Base-by-base conservation (phyloP, 2,888 invertebrate species). In the Platynereis dumerilii region DNA sequence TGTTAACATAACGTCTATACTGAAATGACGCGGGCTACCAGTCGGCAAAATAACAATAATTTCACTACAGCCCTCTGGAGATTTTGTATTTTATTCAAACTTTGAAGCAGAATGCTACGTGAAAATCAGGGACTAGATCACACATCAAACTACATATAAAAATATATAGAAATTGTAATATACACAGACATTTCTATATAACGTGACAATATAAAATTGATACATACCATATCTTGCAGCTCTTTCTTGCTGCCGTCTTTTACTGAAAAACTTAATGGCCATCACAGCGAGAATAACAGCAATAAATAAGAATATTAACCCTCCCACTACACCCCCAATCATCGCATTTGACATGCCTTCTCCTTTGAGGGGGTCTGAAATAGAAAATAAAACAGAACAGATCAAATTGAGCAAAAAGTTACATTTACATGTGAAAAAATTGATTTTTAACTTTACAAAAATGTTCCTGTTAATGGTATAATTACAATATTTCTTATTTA, bases 261-360 rank as follows among this genome's bases (percentile, higher is more conserved):
- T 94, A 88, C 96, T 96, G 90, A 95, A 95, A 86, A 96, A 95
- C 88, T 96, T 95, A 83, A 96, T 95, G 79, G 95, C 94, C 88
- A 96, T 95, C 83, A 96, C 92, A 79, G 96, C 95, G 81, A 97
- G 90, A 83, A 96, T 94, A 86, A 96, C 94, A 85, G 96, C 95
- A 81, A 96, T 95, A 83, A 96, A 92, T 89, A 96, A 94, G 89
- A 97, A 96, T 83, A 96, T 89, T 81, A 97, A 91, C 75, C 96
- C 96, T 78, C 96, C 96, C 76, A 96, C 94, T 79, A 96, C 93
- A 72, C 96, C 96, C 80, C 96, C 96, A 69, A 81, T 77, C 73
- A 79, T 74, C 48, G 78, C 71, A 20, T 60, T 57, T 12, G 73
- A 67, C 44, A 71, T 65, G 54, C 34, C 42, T 15, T 54, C 64